Evolutionary conservation across 2,113 vertebrate species (phyloP), one percentile per base, ranked within the genome.

Genomic region (Hippolais icterina): DNA sequence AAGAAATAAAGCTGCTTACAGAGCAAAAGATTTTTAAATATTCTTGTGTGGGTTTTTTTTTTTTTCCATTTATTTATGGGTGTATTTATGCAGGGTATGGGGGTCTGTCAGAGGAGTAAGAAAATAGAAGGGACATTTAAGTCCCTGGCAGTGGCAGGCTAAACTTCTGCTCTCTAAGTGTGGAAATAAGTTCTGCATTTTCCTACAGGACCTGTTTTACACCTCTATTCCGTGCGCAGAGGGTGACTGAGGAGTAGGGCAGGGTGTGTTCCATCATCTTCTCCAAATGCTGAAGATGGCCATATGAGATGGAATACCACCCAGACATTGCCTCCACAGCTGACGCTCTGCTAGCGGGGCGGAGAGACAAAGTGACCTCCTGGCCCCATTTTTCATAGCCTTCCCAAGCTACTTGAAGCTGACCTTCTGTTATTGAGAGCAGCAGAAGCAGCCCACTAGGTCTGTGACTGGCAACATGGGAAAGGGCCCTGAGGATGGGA

Each of bases 241-340:
- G 7, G 18, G 20, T 6, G 33, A 11, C 33, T 4, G 6, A 9
- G 9, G 7, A 53, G 37, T 14, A 13, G 28, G 6, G 28, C 18
- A 53, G 15, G 12, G 19, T 21, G 11, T 29, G 25, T 9, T 44
- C 31, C 29, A 35, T 7, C 24, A 7, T 12, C 20, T 74, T 65
- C 37, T 69, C 31, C 50, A 70, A 31, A 54, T 54, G 12, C 18
- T 27, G 17, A 23, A 57, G 42, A 37, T 68, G 27, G 33, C 17
- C 13, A 16, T 12, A 16, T 0, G 0, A 69, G 37, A 39, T 4
- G 5, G 24, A 18, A 24, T 14, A 4, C 6, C 28, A 50, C 4
- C 4, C 11, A 5, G 5, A 29, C 57, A 92, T 31, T 64, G 12
- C 15, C 47, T 57, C 7, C 61, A 52, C 42, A 71, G 5, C 8